Evolutionary conservation across 1,140 invertebrate species (phyloP).

Genomic region (Archegozetes longisetosus): DNA sequence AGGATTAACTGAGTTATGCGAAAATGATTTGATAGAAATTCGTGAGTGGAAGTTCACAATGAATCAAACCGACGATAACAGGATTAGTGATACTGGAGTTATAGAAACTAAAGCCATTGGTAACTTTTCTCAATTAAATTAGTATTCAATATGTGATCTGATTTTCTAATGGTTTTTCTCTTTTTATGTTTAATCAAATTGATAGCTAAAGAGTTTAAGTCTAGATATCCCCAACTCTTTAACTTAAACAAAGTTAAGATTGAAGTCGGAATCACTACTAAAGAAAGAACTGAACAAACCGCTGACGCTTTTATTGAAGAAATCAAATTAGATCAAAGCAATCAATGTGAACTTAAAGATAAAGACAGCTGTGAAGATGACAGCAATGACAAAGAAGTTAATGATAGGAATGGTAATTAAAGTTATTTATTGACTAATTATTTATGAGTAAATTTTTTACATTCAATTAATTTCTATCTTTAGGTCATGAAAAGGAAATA

Average conservation of each 20-base stretch:
- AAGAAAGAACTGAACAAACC: slow-evolving; percentile 18
- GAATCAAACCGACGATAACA: slow-evolving; percentile 15
- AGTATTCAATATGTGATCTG: background rate
- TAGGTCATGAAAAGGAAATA: no score
- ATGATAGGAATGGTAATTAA: no score
- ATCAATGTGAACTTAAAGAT: background rate
- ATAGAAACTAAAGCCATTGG: slow-evolving; percentile 15
- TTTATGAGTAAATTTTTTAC: no score
- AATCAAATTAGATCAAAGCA: background rate
- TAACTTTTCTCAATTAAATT: slow-evolving; percentile 1
- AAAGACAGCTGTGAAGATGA: background rate
- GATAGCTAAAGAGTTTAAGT: slow-evolving; percentile 14
- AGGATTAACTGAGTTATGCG: background rate
- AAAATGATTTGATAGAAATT: background rate
- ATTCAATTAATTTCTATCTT: no score
- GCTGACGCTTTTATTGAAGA: slow-evolving; percentile 18
- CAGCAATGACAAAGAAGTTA: no score
- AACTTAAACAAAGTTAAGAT: slow-evolving; percentile 10
- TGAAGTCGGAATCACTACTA: slow-evolving; percentile 19
- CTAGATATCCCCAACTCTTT: slow-evolving; percentile 13
- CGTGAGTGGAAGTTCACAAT: slow-evolving; percentile 10
- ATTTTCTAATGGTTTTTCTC: no score
- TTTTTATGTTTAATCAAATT: background rate
- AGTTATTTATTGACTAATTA: no score
- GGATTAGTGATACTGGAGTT: slow-evolving; percentile 13